Base-by-base conservation (phyloP, 2,888 invertebrate species). In the Suillia variegata region DNA sequence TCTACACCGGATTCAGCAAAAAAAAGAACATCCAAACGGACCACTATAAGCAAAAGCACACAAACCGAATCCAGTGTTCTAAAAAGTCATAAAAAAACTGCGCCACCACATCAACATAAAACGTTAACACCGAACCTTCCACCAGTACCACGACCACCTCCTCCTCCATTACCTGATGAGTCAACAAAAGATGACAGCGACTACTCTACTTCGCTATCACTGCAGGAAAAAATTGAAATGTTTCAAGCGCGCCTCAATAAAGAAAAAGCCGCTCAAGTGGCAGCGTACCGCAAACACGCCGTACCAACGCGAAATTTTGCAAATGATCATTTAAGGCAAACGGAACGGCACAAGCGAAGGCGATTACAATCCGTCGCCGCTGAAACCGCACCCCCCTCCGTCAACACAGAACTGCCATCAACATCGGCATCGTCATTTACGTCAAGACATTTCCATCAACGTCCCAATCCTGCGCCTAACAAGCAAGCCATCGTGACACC, bases 151-250 rank as follows among this genome's bases (percentile, higher is more conserved):
- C n/a, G n/a, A n/a, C n/a, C n/a, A n/a, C n/a, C n/a, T n/a, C n/a
- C n/a, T n/a, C n/a, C n/a, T n/a, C n/a, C n/a, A n/a, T n/a, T n/a
- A n/a, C n/a, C n/a, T n/a, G n/a, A n/a, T n/a, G n/a, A n/a, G n/a
- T n/a, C n/a, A 22, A 24, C 4, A 24, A 22, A 22, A 5, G 24
- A 15, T 5, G 45, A 15, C 8, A 15, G 24, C 4, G 21, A 62
- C 15, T 42, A 57, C 26, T 61, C 54, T 48, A 58, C 57, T 15
- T 63, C 63, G 47, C 67, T 57, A 18, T 64, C 71, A 42, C 62
- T 76, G 18, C 54, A 68, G 48, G 66, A 75, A 54, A 80, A 80
- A 73, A 80, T 79, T 62, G 69, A 78, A 69, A 69, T 71, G 60
- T 79, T 80, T 64, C 71, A 78, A 67, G 57, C 59, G 15, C 67